Evolutionary conservation across 2,113 vertebrate species (phyloP), one percentile per base, ranked within the genome.

Genomic region (Eurystomus gularis): DNA sequence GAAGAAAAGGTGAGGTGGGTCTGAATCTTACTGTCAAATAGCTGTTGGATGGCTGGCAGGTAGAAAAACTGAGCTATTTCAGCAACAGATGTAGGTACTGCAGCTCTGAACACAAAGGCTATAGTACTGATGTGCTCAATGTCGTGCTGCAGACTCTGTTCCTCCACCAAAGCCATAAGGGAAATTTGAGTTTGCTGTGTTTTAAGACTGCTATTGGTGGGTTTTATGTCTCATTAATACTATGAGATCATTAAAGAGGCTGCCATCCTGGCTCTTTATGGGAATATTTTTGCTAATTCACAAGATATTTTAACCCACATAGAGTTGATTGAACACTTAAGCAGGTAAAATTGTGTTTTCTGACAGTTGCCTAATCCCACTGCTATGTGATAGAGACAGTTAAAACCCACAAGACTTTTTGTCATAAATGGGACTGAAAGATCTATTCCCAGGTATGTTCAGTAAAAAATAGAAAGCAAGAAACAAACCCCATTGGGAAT

Each of bases 111-210:
- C 44, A 40, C 49, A 57, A 35, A 70, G 28, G 25, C 23, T 71
- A 17, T 10, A 8, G 3, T 61, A 29, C 28, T 28, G 10, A 2
- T 0, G 8, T 66, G n/a, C 61, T 68, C 4, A 0, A 12, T 13
- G 62, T 3, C 52, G 39, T 33, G 55, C 66, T 87, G 35, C 11
- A 65, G 54, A 25, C 46, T 71, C 2, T 3, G 46, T 20, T 44
- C 7, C 28, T 7, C 51, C 29, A 24, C 11, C 20, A 52, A 29
- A 85, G 10, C 29, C 35, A 2, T 25, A 7, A 57, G 4, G 17
- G 49, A 73, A 52, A 33, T 7, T 23, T 21, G 29, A 87, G 19
- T 8, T 33, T 78, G 54, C 21, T 69, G 44, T 3, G 17, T 73
- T 65, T 73, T 33, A 17, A 66, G 24, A 8, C 23, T 20, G 2